Evolutionary conservation across 2,113 vertebrate species (phyloP).

Genomic region (Oreochromis niloticus): DNA sequence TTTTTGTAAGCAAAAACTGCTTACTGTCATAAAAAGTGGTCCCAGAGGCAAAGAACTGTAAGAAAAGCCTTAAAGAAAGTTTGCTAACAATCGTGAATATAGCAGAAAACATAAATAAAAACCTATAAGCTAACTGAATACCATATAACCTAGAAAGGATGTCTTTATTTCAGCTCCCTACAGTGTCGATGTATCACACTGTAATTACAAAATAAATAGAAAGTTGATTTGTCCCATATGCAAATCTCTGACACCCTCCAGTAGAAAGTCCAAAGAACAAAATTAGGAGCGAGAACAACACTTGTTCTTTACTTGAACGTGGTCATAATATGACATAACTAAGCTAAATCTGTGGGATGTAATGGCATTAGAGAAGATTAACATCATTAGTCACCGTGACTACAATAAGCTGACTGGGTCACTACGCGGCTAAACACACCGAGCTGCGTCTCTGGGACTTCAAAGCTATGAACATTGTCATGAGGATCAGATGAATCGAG

Average conservation of each 20-base stretch:
- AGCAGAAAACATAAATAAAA: neutral
- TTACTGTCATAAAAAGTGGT: neutral
- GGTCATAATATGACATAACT: conserved; percentile 19
- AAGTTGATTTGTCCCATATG: neutral
- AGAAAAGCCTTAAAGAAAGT: neutral
- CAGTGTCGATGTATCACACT: neutral
- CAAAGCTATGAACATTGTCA: conserved; percentile 16
- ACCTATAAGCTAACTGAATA: neutral
- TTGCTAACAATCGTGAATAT: neutral
- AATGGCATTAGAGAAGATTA: conserved; percentile 49
- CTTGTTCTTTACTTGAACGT: conserved; percentile 4
- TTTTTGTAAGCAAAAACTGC: neutral
- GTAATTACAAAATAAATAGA: neutral
- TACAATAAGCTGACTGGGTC: neutral
- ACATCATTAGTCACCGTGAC: conserved; percentile 15
- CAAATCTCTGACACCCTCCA: neutral
- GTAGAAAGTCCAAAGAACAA: neutral
- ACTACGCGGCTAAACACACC: neutral
- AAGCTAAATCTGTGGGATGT: neutral
- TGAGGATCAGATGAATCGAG: neutral
- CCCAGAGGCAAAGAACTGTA: neutral
- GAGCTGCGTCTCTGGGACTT: conserved; percentile 12
- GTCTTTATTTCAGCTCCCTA: neutral
- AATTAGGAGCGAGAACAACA: neutral
- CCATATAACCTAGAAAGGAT: neutral